Conservation (phyloP, 1,140 invertebrate genomes). For the Portunus trituberculatus region DNA sequence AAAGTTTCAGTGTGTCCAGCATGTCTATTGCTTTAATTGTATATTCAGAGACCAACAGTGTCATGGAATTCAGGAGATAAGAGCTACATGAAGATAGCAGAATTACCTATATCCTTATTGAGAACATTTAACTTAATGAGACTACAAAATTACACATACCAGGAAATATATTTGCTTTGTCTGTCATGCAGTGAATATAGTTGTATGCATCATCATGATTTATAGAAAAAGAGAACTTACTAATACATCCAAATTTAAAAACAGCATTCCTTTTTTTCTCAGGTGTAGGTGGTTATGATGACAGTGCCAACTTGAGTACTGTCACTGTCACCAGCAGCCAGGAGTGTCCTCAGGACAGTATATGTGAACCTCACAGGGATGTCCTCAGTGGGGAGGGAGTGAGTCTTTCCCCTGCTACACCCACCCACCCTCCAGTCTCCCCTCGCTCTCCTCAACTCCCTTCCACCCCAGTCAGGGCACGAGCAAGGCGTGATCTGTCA, state of each 20-base stretch:
- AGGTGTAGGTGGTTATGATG: slow-evolving; percentile 67
- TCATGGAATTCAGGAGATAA: too few relatives aligned
- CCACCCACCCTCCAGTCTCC: slow-evolving; percentile 65
- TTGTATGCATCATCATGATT: too few relatives aligned
- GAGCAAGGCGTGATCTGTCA: slow-evolving; percentile 65
- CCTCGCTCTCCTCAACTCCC: slow-evolving; percentile 66
- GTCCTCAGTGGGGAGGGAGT: slow-evolving; percentile 50
- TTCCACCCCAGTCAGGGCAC: slow-evolving; percentile 64
- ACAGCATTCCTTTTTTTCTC: neutral
- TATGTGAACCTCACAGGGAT: slow-evolving; percentile 55
- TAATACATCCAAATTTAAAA: neutral
- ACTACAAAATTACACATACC: too few relatives aligned
- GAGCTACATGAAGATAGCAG: too few relatives aligned
- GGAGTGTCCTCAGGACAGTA: slow-evolving; percentile 39
- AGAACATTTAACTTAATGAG: too few relatives aligned
- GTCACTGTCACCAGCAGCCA: slow-evolving; percentile 34
- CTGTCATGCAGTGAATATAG: too few relatives aligned
- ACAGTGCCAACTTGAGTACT: slow-evolving; percentile 57
- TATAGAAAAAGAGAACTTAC: too few relatives aligned
- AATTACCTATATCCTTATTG: too few relatives aligned
- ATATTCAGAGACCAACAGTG: too few relatives aligned
- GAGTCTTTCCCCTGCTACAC: slow-evolving; percentile 63
- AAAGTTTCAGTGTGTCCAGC: too few relatives aligned
- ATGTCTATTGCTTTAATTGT: too few relatives aligned
- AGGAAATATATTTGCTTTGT: too few relatives aligned